A percentile compares a stretch with the other conserved stretches of the same genome.
These are phyloP conservation scores for Calonectris borealis DNA, from an alignment of 2,113 vertebrate genomes.

Conservation along the genomic window DNA sequence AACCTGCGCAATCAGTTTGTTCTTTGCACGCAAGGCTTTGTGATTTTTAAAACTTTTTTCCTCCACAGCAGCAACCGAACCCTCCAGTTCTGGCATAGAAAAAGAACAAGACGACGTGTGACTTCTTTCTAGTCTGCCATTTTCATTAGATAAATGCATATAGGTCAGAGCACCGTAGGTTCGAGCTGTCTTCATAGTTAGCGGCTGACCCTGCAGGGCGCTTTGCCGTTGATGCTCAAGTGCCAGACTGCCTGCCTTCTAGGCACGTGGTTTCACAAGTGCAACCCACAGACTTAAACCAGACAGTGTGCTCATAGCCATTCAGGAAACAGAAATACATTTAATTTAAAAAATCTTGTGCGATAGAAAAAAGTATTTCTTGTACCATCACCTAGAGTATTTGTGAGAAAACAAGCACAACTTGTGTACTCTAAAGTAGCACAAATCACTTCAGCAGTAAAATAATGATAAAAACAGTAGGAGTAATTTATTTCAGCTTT, in stretches of 20 bases:
- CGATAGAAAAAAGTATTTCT: neutral
- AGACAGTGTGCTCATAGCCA: neutral
- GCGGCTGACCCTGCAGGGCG: neutral
- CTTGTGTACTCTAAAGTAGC: too few relatives aligned
- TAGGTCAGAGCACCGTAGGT: too few relatives aligned
- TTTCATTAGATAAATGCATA: neutral
- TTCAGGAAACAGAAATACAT: neutral
- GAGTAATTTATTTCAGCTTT: neutral
- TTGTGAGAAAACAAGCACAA: neutral
- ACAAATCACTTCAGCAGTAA: neutral
- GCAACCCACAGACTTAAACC: neutral
- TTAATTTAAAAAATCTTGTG: neutral
- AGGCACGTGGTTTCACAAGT: neutral
- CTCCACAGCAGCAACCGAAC: accelerated
- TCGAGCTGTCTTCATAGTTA: too few relatives aligned
- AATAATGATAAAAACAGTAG: neutral
- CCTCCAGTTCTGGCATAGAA: neutral
- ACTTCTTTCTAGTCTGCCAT: neutral
- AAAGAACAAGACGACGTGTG: accelerated
- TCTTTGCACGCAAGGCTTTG: neutral
- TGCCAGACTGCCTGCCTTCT: accelerated
- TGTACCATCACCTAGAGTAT: neutral
- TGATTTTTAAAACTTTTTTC: neutral
- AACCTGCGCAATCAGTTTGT: neutral
- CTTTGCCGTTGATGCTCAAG: accelerated